Evolutionary conservation across 2,113 vertebrate genomes (phyloP), one percentile per base, ranked within the genome.

Genomic region (Grallaria varia): DNA sequence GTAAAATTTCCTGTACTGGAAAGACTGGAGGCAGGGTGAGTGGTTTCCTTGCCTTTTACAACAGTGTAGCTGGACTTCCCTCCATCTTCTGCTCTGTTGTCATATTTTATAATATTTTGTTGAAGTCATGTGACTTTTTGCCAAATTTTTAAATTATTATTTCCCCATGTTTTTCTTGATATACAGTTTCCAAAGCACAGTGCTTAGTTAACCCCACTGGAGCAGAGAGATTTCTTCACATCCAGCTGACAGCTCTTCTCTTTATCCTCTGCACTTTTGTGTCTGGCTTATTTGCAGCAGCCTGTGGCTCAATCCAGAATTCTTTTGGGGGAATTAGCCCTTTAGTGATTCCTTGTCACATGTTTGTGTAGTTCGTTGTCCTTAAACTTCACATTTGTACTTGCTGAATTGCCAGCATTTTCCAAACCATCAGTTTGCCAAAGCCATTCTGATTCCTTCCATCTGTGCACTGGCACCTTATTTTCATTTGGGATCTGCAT

Each of bases 201-300:
- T 25, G 71, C 58, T 69, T 55, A 8, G 2, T 72, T 58, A 55
- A 52, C 3, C 1, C 47, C 40, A 47, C 3, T 0, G 0, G 35
- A 79, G 30, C 60, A 72, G 75, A 71, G 22, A 39, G 37, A 47
- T 75, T 87, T 77, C 55, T 74, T 84, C 73, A 31, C 18, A 27
- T 87, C 53, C 52, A 89, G 40, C 84, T 75, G 68, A 24, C 55
- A 77, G 37, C 27, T 74, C 24, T 79, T 16, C 37, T 77, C 45
- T 45, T 76, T 53, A 52, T 80, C 14, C 60, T 77, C 52, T 85
- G 71, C 10, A 10, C 37, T 69, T 80, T 21, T 47, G 22, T 53
- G 19, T 63, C 62, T 80, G 63, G 45, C 16, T 62, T 68, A 45
- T 66, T 90, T 1, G 2, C 40, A 73, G 71, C 28, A 73, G 53